phyloP scores from a whole-genome alignment of 1,140 invertebrate species.

The Rhynchophorus ferrugineus region DNA sequence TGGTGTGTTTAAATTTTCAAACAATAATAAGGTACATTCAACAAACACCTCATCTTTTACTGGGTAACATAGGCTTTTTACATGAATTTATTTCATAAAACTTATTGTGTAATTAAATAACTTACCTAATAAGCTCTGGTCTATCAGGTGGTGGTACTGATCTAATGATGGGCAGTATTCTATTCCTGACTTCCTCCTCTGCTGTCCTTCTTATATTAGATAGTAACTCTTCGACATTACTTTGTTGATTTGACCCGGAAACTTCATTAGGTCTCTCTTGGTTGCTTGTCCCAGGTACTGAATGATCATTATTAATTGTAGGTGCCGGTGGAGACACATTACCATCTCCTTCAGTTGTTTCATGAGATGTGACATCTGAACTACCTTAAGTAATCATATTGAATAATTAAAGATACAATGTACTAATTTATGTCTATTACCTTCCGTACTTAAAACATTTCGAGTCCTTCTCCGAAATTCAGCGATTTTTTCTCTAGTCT shows the following conservation, averaged over 20 bases:
- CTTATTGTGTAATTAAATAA: too few species aligned
- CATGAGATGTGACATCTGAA: neutral
- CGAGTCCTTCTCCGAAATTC: constrained; percentile 10
- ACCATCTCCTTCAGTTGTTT: neutral
- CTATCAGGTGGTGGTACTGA: constrained; percentile 28
- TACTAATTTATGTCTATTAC: neutral
- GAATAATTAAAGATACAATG: neutral
- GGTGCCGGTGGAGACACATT: neutral
- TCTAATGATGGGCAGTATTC: constrained; percentile 30
- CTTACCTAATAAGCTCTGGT: constrained; percentile 30
- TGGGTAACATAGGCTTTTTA: too few species aligned
- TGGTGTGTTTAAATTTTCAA: too few species aligned
- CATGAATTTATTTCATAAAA: too few species aligned
- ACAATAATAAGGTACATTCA: too few species aligned
- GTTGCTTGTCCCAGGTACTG: neutral
- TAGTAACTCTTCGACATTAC: constrained; percentile 22
- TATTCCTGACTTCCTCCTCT: constrained; percentile 28
- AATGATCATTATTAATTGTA: neutral
- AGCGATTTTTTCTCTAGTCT: constrained; percentile 11
- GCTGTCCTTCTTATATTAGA: constrained; percentile 25
- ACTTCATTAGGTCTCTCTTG: neutral
- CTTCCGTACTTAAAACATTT: constrained; percentile 3
- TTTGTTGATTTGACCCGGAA: constrained; percentile 6
- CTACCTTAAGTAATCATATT: neutral
- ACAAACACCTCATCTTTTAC: too few species aligned